Percentiles rank a stretch among this genome's conserved stretches.
These are phyloP conservation scores for Scalopus aquaticus DNA, from an alignment of 2,113 vertebrate genomes.

Conservation along the genomic window DNA sequence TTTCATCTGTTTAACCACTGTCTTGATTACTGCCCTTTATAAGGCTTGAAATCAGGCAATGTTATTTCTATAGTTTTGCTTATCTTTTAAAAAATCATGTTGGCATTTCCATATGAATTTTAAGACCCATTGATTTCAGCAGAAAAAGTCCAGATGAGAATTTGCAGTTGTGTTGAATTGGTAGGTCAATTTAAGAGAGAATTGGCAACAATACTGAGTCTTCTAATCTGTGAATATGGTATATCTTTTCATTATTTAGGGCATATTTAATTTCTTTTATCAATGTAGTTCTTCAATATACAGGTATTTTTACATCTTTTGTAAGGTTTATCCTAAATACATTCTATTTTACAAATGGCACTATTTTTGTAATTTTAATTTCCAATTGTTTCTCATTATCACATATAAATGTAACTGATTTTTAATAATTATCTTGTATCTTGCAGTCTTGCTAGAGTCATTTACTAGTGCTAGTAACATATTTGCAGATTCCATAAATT, in stretches of 20 bases:
- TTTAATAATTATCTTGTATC: not conserved
- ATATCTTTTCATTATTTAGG: not conserved
- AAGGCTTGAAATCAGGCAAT: not conserved
- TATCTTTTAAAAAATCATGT: not conserved
- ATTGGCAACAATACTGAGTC: not conserved
- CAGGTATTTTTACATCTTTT: not conserved
- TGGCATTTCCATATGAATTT: not conserved
- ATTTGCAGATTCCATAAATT: not conserved
- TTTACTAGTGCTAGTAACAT: not conserved
- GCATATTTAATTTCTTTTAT: not conserved
- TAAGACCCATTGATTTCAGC: not conserved
- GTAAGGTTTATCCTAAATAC: not conserved
- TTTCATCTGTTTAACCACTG: not conserved
- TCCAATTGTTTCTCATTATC: not conserved
- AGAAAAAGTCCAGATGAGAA: not conserved
- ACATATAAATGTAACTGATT: not conserved
- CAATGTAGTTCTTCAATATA: not conserved
- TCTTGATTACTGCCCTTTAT: not conserved
- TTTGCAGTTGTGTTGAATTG: not conserved
- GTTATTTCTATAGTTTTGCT: not conserved
- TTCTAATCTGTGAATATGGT: not conserved
- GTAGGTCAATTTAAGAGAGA: not conserved
- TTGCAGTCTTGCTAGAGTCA: not conserved
- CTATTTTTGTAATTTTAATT: not conserved
- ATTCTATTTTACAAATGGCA: not conserved